phyloP scores from a whole-genome alignment of 2,888 invertebrate species.

The Gastracanthus pulcherrimus region DNA sequence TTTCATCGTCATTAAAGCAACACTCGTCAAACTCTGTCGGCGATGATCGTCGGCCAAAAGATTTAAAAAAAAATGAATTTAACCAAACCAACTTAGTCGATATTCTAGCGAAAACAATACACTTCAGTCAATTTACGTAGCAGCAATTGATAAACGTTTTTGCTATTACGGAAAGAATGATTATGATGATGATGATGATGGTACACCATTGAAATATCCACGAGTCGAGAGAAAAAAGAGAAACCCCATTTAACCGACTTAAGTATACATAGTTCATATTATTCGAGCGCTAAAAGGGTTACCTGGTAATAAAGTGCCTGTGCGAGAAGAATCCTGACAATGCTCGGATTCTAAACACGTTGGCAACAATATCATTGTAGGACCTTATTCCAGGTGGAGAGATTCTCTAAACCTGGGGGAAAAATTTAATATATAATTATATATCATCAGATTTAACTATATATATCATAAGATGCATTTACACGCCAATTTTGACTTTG shows the following conservation, averaged over 20 bases:
- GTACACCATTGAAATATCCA: constrained; percentile 20
- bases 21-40: constrained; percentile 61
- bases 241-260: constrained; percentile 20
- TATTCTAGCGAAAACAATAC: constrained; percentile 60
- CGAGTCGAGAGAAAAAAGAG: constrained; percentile 16
- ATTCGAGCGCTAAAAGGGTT: constrained; percentile 55
- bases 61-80: constrained; percentile 21
- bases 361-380: constrained; percentile 68
- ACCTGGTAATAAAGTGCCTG: constrained; percentile 73
- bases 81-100: constrained; percentile 42
- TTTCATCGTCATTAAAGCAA: constrained; percentile 31
- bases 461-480: constrained; percentile 46
- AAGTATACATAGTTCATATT: constrained; percentile 31
- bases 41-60: constrained; percentile 41
- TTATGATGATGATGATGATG: constrained; percentile 1
- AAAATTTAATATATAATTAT: constrained; percentile 55
- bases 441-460: constrained; percentile 44
- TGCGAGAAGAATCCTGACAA: constrained; percentile 64
- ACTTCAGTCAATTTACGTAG: constrained; percentile 59
- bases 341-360: constrained; percentile 61
- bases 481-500: constrained; percentile 49
- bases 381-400: constrained; percentile 54
- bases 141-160: constrained; percentile 50
- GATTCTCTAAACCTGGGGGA: constrained; percentile 51
- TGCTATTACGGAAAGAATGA: constrained; percentile 48